phyloP scores from a whole-genome alignment of 2,888 invertebrate species.

The Coelopa pilipes region DNA sequence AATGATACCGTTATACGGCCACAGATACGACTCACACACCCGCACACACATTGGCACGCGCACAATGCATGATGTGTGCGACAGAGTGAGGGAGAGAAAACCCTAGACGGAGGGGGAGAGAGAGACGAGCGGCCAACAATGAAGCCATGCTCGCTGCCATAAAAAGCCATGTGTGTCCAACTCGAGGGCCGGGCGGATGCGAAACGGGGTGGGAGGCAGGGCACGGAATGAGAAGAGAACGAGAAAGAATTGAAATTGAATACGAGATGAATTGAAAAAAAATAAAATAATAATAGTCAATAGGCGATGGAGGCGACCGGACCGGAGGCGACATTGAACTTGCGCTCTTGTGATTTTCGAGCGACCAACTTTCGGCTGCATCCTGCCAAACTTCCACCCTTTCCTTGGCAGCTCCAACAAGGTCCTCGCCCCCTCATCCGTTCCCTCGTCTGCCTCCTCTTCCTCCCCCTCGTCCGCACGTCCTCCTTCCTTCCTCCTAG shows the following conservation, averaged over 20 bases:
- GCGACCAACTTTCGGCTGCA: slow-evolving; percentile 6
- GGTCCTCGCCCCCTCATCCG: not conserved
- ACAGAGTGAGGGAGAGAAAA: no score
- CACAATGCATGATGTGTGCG: not conserved
- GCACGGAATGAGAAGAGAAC: no score
- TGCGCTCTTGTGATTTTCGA: slow-evolving; percentile 6
- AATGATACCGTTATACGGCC: not conserved
- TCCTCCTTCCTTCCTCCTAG: not conserved
- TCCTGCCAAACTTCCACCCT: not conserved
- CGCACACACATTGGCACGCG: not conserved
- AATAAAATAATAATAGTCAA: slow-evolving; percentile 12
- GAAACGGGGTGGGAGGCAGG: no score
- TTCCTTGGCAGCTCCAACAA: no score
- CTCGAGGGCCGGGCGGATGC: not conserved
- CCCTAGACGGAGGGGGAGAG: no score
- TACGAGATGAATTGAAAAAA: not conserved
- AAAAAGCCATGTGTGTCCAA: slow-evolving; percentile 18
- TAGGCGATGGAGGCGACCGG: not conserved
- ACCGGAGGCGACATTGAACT: slow-evolving; percentile 17
- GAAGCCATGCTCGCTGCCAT: slow-evolving; percentile 7
- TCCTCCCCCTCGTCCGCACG: no score
- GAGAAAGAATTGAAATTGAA: no score
- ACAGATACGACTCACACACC: not conserved
- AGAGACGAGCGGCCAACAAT: slow-evolving; percentile 3
- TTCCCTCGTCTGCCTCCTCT: no score